These are phyloP conservation scores for Oceanodroma leucorhoa DNA, from an alignment of 2,797 vertebrate species.

Conservation along the genomic window DNA sequence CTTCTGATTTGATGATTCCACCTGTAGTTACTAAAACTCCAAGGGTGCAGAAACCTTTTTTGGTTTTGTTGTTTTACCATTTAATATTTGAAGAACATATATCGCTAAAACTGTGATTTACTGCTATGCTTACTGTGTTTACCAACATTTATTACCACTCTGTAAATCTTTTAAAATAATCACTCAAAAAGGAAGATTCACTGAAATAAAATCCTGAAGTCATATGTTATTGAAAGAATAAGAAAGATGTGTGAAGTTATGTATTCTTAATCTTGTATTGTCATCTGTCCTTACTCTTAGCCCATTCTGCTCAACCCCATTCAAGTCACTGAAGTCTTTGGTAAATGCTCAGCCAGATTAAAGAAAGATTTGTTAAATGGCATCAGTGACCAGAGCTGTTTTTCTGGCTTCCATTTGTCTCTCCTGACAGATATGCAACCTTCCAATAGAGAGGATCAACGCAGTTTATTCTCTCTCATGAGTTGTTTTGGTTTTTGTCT, in stretches of 20 bases:
- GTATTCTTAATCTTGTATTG: background rate
- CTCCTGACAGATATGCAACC: background rate
- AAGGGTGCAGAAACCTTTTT: fast-evolving
- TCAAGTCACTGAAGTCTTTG: background rate
- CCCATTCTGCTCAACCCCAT: background rate
- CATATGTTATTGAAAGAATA: background rate
- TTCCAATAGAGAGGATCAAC: background rate
- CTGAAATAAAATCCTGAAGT: background rate
- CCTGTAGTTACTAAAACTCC: background rate
- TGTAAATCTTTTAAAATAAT: background rate
- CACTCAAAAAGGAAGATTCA: background rate
- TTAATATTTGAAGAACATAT: background rate
- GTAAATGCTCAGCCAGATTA: background rate
- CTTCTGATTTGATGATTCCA: background rate
- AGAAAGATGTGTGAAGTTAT: background rate
- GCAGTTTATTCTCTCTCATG: fast-evolving
- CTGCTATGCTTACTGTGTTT: background rate
- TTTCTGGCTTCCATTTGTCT: background rate
- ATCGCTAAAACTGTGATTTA: background rate
- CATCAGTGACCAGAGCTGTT: background rate
- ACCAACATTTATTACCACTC: background rate
- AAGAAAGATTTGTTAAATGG: background rate
- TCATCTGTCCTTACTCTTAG: background rate
- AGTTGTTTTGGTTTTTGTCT: background rate
- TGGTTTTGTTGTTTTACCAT: background rate